Evolutionary conservation across 1,140 invertebrate genomes (phyloP).

Genomic region (Pygmarrhopalites habei): DNA sequence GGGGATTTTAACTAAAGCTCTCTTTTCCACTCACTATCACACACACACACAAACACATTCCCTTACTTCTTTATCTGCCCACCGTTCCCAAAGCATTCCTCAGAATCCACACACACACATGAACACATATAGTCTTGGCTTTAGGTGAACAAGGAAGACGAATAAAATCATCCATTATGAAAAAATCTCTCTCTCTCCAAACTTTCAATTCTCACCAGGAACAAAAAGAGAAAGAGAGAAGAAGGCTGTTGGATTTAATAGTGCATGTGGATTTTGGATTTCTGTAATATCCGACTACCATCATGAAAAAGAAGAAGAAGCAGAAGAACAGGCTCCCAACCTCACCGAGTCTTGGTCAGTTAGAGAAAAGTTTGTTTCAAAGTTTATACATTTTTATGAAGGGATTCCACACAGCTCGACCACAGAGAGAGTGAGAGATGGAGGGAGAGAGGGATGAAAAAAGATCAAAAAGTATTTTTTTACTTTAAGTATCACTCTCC

Average conservation of each 20-base stretch:
- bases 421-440: too few relatives aligned
- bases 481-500: neutral
- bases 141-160: neutral
- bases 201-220: neutral
- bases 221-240: slow-evolving; percentile 1
- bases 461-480: slow-evolving; percentile 4
- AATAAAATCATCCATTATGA: neutral
- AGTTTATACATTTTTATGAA: slow-evolving; percentile 30
- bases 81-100: neutral
- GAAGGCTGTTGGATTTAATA: neutral
- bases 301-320: too few relatives aligned
- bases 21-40: neutral
- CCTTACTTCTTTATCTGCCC: neutral
- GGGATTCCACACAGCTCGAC: neutral
- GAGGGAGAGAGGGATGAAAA: neutral
- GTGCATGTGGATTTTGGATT: too few relatives aligned
- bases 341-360: neutral
- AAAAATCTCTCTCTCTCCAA: neutral
- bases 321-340: too few relatives aligned
- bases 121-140: neutral
- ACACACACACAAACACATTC: neutral
- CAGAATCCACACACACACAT: neutral
- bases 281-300: too few relatives aligned
- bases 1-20: neutral
- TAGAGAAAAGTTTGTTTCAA: neutral